Evolutionary conservation across 2,888 invertebrate species (phyloP).

Genomic region (Ophion ventricosus): DNA sequence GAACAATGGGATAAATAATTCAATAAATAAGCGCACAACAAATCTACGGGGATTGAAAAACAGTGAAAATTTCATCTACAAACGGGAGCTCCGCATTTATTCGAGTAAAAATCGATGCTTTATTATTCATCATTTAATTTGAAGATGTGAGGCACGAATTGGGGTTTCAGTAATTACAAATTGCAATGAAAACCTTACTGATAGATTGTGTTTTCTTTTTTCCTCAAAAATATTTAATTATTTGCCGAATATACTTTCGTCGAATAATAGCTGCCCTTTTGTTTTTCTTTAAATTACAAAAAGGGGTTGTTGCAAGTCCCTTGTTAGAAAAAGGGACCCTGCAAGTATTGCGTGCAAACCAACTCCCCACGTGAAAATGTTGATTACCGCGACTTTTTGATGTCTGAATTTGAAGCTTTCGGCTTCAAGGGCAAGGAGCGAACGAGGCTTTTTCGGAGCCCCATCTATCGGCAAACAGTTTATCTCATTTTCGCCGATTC

Average conservation of each 20-base stretch:
- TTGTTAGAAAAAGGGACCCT: not conserved
- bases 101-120: not conserved
- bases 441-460: slow-evolving; percentile 89
- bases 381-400: slow-evolving; percentile 84
- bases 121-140: not conserved
- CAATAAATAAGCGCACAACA: slow-evolving; percentile 27
- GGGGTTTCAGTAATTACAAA: not conserved
- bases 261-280: not conserved
- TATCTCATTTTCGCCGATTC: slow-evolving; percentile 90
- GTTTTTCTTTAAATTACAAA: not conserved
- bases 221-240: not conserved
- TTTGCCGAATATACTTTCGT: not conserved
- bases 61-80: not conserved
- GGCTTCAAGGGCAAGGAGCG: slow-evolving; percentile 88
- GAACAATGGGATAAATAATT: slow-evolving; percentile 40
- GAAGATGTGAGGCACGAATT: not conserved
- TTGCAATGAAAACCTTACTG: not conserved
- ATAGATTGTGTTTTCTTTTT: not conserved
- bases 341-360: not conserved
- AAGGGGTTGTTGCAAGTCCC: not conserved
- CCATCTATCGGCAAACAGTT: slow-evolving; percentile 89
- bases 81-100: not conserved
- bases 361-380: not conserved
- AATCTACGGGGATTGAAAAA: slow-evolving; percentile 21
- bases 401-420: slow-evolving; percentile 89